A percentile compares a stretch with the other conserved stretches of the same genome.
phyloP scores from a whole-genome alignment of 2,888 invertebrate genomes.

The Amiota communis region DNA sequence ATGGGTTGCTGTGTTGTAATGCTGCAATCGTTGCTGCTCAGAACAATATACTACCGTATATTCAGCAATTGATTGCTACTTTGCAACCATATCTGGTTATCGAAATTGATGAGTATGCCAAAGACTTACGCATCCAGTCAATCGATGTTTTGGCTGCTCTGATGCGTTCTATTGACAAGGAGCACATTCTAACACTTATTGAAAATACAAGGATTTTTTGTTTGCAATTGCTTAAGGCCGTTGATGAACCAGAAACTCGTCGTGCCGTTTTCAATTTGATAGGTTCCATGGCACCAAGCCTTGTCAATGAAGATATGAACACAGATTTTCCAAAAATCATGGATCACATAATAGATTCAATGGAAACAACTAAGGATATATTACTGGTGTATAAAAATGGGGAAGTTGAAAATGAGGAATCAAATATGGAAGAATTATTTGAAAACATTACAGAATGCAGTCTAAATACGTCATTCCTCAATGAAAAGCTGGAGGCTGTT shows the following conservation, averaged over 20 bases:
- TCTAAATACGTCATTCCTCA: conserved; percentile 84
- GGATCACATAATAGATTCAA: conserved; percentile 78
- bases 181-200: conserved; percentile 79
- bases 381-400: no score
- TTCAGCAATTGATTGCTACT: conserved; percentile 77
- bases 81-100: conserved; percentile 78
- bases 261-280: conserved; percentile 82
- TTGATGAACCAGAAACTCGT: conserved; percentile 83
- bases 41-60: conserved; percentile 81
- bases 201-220: conserved; percentile 80
- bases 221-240: conserved; percentile 76
- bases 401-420: no score
- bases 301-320: conserved; percentile 79
- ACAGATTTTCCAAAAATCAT: conserved; percentile 79
- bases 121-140: conserved; percentile 79
- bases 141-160: conserved; percentile 81
- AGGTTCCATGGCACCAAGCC: conserved; percentile 80
- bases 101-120: conserved; percentile 76
- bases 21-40: conserved; percentile 81
- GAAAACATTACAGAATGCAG: no score
- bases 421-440: no score
- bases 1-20: conserved; percentile 81
- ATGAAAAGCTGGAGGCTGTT: conserved; percentile 87
- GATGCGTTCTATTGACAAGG: conserved; percentile 81
- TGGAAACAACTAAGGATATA: conserved; percentile 81